Evolutionary conservation across 2,888 invertebrate genomes (phyloP).

Genomic region (Notocelia uddmanniana): DNA sequence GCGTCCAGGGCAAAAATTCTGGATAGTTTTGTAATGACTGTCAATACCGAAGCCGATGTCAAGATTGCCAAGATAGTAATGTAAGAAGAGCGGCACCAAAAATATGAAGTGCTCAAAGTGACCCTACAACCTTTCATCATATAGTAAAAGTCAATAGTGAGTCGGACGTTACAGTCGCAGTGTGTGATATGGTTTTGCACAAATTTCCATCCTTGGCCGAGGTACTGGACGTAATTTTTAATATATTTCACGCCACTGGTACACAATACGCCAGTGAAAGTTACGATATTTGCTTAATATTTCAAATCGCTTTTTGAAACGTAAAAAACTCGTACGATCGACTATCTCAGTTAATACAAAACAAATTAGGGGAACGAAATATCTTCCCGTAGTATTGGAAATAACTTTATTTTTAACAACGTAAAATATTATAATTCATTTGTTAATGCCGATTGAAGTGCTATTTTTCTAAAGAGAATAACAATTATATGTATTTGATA

Average conservation of each 20-base stretch:
- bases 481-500: no score
- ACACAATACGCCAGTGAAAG: background rate
- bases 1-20: background rate
- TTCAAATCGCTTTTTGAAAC: background rate
- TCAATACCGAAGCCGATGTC: background rate
- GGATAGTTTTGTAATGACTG: background rate
- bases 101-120: background rate
- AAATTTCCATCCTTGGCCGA: background rate
- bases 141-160: background rate
- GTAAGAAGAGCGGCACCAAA: background rate
- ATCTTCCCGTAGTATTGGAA: no score
- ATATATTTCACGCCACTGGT: background rate
- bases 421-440: no score
- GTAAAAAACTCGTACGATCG: background rate
- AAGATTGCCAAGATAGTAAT: background rate
- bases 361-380: no score
- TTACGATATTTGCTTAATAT: background rate
- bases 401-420: no score
- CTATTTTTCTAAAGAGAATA: no score
- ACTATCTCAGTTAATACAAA: background rate
- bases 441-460: no score
- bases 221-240: background rate
- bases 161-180: background rate
- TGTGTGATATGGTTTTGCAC: background rate
- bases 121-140: background rate